These are phyloP conservation scores for Liodrosophila aerea DNA, from an alignment of 2,888 invertebrate species.

Conservation along the genomic window DNA sequence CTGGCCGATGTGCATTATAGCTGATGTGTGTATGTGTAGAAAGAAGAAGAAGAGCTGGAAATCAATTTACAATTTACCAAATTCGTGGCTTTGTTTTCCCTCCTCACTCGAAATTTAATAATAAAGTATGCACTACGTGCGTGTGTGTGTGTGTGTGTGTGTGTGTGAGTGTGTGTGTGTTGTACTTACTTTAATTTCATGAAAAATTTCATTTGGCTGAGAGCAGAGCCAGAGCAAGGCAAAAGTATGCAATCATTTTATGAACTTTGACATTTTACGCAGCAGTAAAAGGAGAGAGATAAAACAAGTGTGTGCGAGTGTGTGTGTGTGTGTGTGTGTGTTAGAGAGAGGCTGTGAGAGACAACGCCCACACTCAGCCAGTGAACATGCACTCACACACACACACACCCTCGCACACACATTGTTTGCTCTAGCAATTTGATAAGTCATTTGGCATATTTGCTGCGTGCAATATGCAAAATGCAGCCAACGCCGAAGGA, in stretches of 20 bases:
- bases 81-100: too few species aligned
- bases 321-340: not conserved
- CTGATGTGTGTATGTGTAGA: too few species aligned
- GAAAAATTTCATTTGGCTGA: conserved; percentile 46
- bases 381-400: conserved; percentile 6
- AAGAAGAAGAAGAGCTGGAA: too few species aligned
- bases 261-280: conserved; percentile 56
- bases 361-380: conserved; percentile 18
- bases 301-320: not conserved
- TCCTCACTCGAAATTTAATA: too few species aligned
- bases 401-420: conserved; percentile 21
- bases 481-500: conserved; percentile 4
- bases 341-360: not conserved
- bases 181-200: conserved; percentile 54
- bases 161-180: too few species aligned
- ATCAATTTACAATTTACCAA: too few species aligned
- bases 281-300: conserved; percentile 10
- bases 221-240: conserved; percentile 5
- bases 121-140: too few species aligned
- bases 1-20: too few species aligned
- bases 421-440: conserved; percentile 35
- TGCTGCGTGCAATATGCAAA: conserved; percentile 32
- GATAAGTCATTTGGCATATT: conserved; percentile 51
- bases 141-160: too few species aligned
- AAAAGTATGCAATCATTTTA: conserved; percentile 61